Evolutionary conservation across 2,113 vertebrate species (phyloP).

Genomic region (Pedetes capensis): DNA sequence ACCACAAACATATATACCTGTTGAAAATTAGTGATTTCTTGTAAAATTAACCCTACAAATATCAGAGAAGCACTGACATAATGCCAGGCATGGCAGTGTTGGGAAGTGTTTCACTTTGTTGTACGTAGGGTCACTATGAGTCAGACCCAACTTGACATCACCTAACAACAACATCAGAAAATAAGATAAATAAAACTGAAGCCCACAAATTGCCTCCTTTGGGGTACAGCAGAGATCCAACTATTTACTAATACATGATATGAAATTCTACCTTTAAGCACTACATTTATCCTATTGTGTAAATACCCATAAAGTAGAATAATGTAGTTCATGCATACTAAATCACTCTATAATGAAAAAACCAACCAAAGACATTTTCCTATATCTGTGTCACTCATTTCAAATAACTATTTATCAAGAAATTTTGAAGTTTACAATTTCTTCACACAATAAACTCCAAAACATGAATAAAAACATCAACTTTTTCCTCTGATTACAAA

Average conservation of each 20-base stretch:
- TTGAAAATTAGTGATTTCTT: not conserved
- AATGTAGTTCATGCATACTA: not conserved
- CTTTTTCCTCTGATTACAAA: not conserved
- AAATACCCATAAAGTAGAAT: not conserved
- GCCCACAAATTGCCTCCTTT: not conserved
- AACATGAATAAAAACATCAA: not conserved
- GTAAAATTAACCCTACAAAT: not conserved
- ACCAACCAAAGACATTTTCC: not conserved
- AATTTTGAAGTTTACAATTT: not conserved
- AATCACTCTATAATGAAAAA: not conserved
- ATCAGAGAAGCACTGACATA: no score
- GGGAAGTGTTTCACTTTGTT: no score
- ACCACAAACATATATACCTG: not conserved
- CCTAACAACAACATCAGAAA: no score
- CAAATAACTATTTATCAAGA: not conserved
- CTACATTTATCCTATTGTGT: not conserved
- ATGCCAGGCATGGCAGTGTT: no score
- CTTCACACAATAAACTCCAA: not conserved
- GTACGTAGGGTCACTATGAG: no score
- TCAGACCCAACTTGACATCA: no score
- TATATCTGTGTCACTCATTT: not conserved
- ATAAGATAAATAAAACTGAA: conserved; percentile 18
- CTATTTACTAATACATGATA: not conserved
- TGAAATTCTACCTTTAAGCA: not conserved
- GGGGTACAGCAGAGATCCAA: no score